Conservation (phyloP, 2,797 vertebrate genomes). For the Gila robusta region DNA sequence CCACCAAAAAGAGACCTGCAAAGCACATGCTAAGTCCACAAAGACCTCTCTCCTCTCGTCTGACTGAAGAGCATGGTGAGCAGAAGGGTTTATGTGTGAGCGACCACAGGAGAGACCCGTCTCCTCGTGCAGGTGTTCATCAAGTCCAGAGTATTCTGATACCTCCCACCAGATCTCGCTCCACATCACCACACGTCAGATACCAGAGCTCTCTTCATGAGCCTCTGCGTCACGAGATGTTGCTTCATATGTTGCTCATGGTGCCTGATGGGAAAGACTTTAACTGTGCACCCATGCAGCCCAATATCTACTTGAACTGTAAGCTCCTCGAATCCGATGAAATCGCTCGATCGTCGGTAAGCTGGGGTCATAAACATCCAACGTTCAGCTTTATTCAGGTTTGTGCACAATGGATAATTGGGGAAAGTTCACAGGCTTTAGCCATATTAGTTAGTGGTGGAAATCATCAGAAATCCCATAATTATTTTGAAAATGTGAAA, state of each 20-base stretch:
- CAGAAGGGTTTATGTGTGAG: slow-evolving; percentile 39
- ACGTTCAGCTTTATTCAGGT: slow-evolving; percentile 91
- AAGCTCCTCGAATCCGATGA: slow-evolving; percentile 91
- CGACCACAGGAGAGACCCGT: slow-evolving; percentile 45
- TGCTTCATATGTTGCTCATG: slow-evolving; percentile 90
- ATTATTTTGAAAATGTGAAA: background rate
- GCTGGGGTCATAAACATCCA: slow-evolving; percentile 88
- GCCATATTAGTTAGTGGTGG: background rate
- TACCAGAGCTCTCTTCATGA: slow-evolving; percentile 46
- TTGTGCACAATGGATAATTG: slow-evolving; percentile 47
- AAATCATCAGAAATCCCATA: background rate
- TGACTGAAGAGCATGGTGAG: slow-evolving; percentile 34
- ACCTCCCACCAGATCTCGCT: background rate
- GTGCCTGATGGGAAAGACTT: slow-evolving; percentile 91
- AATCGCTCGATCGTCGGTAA: slow-evolving; percentile 81
- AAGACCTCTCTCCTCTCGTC: slow-evolving; percentile 54
- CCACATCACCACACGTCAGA: slow-evolving; percentile 21
- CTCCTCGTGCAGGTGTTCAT: slow-evolving; percentile 11
- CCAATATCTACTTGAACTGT: slow-evolving; percentile 90
- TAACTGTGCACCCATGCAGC: slow-evolving; percentile 67
- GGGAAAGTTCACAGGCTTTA: background rate
- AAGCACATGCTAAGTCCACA: slow-evolving; percentile 44
- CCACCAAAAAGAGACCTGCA: slow-evolving; percentile 58
- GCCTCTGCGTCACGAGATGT: slow-evolving; percentile 58
- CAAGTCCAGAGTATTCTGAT: slow-evolving; percentile 53